phyloP scores from a whole-genome alignment of 1,140 invertebrate genomes.

The Physella acuta region DNA sequence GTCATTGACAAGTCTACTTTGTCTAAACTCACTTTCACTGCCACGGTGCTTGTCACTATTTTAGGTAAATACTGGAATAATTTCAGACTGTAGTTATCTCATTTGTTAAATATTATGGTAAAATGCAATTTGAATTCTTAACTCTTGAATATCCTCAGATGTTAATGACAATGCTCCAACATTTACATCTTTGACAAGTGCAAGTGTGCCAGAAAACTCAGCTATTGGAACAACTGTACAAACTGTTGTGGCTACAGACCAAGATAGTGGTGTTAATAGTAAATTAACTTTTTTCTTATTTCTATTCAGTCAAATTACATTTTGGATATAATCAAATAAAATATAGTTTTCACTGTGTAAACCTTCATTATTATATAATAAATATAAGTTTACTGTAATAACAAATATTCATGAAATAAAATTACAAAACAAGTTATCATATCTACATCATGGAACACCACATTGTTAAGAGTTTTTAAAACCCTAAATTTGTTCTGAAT shows the following conservation, averaged over 20 bases:
- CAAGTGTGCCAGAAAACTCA: conserved; percentile 36
- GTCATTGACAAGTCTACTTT: conserved; percentile 34
- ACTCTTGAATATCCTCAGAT: conserved; percentile 67
- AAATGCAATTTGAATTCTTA: too few relatives aligned
- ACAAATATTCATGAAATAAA: too few relatives aligned
- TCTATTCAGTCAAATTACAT: neutral
- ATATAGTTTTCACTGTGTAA: too few relatives aligned
- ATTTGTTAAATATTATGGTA: too few relatives aligned
- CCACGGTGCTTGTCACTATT: conserved; percentile 28
- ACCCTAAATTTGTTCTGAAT: too few relatives aligned
- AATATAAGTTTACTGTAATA: too few relatives aligned
- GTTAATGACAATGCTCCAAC: conserved; percentile 90
- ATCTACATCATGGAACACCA: too few relatives aligned
- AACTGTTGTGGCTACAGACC: conserved; percentile 79
- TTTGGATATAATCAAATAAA: too few relatives aligned
- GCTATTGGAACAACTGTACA: conserved; percentile 76
- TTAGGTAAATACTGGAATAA: conserved; percentile 36
- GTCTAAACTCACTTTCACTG: conserved; percentile 25
- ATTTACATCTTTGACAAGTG: conserved; percentile 62
- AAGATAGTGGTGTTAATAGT: conserved; percentile 64
- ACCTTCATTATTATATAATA: too few relatives aligned
- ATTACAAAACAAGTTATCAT: too few relatives aligned
- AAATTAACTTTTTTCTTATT: conserved; percentile 4
- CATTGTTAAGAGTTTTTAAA: too few relatives aligned
- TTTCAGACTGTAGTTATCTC: too few relatives aligned